Evolutionary conservation across 1,140 invertebrate species (phyloP), one percentile per base, ranked within the genome.

Genomic region (Drosophila eugracilis): DNA sequence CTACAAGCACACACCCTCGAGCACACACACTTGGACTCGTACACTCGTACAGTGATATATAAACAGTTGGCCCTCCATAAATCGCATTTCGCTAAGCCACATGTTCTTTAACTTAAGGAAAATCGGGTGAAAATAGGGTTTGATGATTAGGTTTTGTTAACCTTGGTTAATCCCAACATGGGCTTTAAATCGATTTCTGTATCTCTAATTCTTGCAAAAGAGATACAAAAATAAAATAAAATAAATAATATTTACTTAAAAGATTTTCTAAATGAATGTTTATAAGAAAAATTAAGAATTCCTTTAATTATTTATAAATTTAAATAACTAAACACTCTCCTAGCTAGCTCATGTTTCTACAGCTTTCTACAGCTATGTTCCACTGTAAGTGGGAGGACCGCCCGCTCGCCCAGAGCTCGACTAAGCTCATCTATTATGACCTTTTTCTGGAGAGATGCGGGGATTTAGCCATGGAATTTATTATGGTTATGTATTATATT

Each of bases 361-460:
- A 41, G 0, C 28, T 32, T 42, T 12, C 12, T 10, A 19, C 37
- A 55, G 2, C 3, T 32, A n/a, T 9, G 30, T 10, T 37, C 54
- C 60, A 65, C 55, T 62, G 60, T 65, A 17, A n/a, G n/a, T 21
- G 19, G 34, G 36, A 28, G 22, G 53, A 21, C 37, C 45, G 9
- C 52, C 53, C 70, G 28, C 52, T 41, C 37, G 45, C 66, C 30
- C 34, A 47, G 24, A 36, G 44, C 54, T 62, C 44, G 59, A 62
- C 72, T 75, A 81, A 83, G 75, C 83, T 88, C 83, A 86, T 86
- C 83, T 88, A 88, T 86, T 86, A 86, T 78, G 83, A 86, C 83
- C 81, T 83, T 86, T 85, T 86, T 83, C 83, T 86, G 80, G 73
- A 81, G 81, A 77, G 45, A 73, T 72, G 69, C 78, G 65, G 70